Evolutionary conservation across 2,888 invertebrate species (phyloP).

Genomic region (Acleris holmiana): DNA sequence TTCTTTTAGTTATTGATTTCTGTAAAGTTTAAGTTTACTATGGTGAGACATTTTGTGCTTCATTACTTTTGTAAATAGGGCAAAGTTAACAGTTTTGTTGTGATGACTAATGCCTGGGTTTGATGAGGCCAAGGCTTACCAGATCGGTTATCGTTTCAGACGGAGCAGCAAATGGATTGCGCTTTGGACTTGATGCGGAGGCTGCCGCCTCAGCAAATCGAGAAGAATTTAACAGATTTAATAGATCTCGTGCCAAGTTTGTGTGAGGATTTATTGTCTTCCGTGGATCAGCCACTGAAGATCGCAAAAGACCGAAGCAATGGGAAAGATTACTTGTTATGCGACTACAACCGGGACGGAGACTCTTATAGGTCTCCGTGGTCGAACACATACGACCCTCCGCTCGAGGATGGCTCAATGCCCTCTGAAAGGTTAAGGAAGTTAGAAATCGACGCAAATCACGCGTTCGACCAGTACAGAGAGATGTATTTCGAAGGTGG

Average conservation of each 20-base stretch:
- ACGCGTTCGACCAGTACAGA: conserved; percentile 99
- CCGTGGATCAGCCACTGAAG: conserved; percentile 99
- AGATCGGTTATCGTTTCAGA: conserved; percentile 82
- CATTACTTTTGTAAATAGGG: conserved; percentile 15
- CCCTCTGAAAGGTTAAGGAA: conserved; percentile 98
- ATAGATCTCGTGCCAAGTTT: conserved; percentile 98
- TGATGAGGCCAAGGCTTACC: conserved; percentile 46
- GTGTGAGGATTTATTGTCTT: conserved; percentile 98
- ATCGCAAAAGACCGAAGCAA: conserved; percentile 97
- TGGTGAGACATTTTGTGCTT: conserved; percentile 52
- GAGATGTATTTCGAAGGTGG: conserved; percentile 99
- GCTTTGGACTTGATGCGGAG: conserved; percentile 99
- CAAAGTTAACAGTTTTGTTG: conserved; percentile 53
- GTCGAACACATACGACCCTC: conserved; percentile 99
- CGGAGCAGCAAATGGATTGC: conserved; percentile 98
- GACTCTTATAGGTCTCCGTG: conserved; percentile 99
- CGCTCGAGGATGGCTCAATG: conserved; percentile 98
- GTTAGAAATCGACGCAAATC: conserved; percentile 98
- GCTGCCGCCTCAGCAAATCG: conserved; percentile 99
- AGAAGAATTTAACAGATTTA: conserved; percentile 98
- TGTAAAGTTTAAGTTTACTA: conserved; percentile 46
- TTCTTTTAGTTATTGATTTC: conserved; percentile 43
- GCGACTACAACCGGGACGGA: conserved; percentile 99
- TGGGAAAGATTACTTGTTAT: conserved; percentile 98
- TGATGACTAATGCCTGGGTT: conserved; percentile 78